phyloP scores from a whole-genome alignment of 2,888 invertebrate species.

The Brachyopa scutellaris region DNA sequence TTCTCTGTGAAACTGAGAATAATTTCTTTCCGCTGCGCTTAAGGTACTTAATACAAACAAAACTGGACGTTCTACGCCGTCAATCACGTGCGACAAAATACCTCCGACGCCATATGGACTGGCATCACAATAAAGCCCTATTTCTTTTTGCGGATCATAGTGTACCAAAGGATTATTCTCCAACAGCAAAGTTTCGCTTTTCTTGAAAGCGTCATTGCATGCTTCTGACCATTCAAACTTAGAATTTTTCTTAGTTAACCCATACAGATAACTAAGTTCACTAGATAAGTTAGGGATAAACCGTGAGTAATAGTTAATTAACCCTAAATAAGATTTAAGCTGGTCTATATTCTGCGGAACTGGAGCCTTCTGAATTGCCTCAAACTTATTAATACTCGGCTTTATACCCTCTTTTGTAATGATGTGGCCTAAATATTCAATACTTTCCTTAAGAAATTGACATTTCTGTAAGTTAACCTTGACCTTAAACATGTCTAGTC shows the following conservation, averaged over 20 bases:
- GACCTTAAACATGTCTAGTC: no score
- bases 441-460: conserved; percentile 17
- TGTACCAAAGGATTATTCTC: not conserved
- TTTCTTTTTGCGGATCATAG: conserved; percentile 1
- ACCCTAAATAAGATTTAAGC: no score
- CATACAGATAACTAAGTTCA: not conserved
- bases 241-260: not conserved
- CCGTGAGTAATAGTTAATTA: no score
- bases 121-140: not conserved
- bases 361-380: no score
- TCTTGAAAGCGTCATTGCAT: conserved; percentile 3
- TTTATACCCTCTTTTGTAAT: conserved; percentile 23
- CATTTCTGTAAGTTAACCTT: conserved; percentile 13
- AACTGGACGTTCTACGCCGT: not conserved
- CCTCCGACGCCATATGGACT: no score
- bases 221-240: not conserved
- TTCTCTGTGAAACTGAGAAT: conserved; percentile 4
- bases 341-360: no score
- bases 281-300: no score
- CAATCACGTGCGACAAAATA: no score
- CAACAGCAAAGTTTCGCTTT: not conserved
- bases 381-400: no score
- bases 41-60: not conserved
- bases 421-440: conserved; percentile 43
- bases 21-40: not conserved